phyloP scores from a whole-genome alignment of 2,888 invertebrate genomes.

The Oligia fasciuncula region DNA sequence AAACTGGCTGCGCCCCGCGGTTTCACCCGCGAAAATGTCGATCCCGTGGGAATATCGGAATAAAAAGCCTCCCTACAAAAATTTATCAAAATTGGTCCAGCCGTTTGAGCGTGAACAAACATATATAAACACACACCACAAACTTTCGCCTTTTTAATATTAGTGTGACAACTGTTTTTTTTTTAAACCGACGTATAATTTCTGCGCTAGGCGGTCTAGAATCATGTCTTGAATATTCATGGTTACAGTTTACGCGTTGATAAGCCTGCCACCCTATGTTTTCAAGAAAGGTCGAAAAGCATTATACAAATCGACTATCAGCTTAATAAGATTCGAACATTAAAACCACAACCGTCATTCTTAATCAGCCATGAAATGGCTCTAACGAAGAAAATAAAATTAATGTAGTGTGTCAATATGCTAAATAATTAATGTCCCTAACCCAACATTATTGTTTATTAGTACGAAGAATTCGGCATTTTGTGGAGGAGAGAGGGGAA shows the following conservation, averaged over 20 bases:
- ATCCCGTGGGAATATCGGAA: too few species aligned
- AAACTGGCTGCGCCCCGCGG: too few species aligned
- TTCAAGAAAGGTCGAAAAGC: not conserved
- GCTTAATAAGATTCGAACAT: not conserved
- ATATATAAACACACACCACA: too few species aligned
- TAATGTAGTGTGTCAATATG: not conserved
- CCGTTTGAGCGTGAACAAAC: too few species aligned
- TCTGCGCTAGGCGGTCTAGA: too few species aligned
- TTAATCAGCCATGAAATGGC: not conserved
- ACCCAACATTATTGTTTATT: slow-evolving; percentile 7
- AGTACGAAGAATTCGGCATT: slow-evolving; percentile 6
- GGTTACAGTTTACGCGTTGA: not conserved
- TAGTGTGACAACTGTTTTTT: too few species aligned
- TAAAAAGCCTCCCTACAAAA: too few species aligned
- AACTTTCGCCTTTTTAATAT: too few species aligned
- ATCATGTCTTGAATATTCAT: too few species aligned
- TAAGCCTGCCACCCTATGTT: not conserved
- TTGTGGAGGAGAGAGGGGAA: slow-evolving; percentile 26
- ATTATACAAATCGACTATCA: not conserved
- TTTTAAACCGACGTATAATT: too few species aligned
- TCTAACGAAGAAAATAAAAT: not conserved
- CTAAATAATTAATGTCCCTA: not conserved
- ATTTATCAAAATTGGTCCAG: too few species aligned
- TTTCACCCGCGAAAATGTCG: too few species aligned
- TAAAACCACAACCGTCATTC: not conserved